phyloP scores from a whole-genome alignment of 2,888 invertebrate genomes.

The Abrostola tripartita region DNA sequence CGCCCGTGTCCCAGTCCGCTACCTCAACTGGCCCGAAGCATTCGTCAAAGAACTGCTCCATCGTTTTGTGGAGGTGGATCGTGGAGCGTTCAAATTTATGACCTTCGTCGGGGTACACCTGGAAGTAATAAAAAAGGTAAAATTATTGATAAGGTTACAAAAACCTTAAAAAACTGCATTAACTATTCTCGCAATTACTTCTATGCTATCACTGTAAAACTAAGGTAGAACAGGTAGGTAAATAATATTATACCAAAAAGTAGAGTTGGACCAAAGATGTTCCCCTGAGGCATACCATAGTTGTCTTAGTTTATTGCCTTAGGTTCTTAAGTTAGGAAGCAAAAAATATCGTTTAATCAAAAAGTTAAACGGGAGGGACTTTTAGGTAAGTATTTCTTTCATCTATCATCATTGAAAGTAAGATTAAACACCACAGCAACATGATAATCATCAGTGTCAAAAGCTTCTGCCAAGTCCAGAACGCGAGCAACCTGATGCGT shows the following conservation, averaged over 20 bases:
- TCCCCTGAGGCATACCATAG: background rate
- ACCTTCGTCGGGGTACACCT: constrained; percentile 96
- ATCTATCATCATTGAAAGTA: background rate
- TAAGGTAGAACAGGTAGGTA: no score
- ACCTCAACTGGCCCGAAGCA: constrained; percentile 92
- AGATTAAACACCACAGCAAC: no score
- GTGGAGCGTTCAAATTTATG: constrained; percentile 92
- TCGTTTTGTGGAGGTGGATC: constrained; percentile 93
- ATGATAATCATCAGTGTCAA: background rate
- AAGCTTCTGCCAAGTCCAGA: background rate
- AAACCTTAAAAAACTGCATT: no score
- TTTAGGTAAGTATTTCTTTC: background rate
- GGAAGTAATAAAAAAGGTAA: constrained; percentile 40
- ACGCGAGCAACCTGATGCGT: constrained; percentile 91
- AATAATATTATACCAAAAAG: no score
- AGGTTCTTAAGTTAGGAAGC: background rate
- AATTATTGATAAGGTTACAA: background rate
- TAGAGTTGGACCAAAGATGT: background rate
- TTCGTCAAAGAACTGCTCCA: constrained; percentile 96
- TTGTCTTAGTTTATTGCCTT: background rate
- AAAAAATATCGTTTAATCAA: background rate
- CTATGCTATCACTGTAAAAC: no score
- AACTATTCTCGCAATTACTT: no score
- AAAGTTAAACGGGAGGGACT: background rate
- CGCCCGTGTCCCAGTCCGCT: constrained; percentile 91